These are phyloP conservation scores for Terrapene triunguis DNA, from an alignment of 2,113 vertebrate genomes.

Conservation along the genomic window DNA sequence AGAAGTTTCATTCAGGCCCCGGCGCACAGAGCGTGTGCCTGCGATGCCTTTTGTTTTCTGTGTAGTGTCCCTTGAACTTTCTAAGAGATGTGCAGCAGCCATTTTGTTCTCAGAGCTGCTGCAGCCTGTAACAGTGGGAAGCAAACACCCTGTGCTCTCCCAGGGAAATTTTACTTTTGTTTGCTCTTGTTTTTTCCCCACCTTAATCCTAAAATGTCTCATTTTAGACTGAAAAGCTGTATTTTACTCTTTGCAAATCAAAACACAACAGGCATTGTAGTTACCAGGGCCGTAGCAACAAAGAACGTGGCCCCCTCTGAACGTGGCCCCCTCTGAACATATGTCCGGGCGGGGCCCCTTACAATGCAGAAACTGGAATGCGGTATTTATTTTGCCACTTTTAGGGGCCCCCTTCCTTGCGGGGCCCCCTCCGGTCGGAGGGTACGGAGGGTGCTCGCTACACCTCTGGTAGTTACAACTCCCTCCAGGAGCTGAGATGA, in stretches of 20 bases:
- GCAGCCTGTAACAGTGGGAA: background rate
- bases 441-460: no score
- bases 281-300: background rate
- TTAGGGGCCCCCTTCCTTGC: no score
- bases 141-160: accelerated
- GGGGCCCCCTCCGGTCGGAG: no score
- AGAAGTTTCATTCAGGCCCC: background rate
- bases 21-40: accelerated
- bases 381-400: no score
- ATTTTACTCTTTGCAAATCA: background rate
- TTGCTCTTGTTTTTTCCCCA: background rate
- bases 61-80: accelerated
- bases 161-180: background rate
- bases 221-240: background rate
- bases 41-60: accelerated
- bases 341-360: no score
- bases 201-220: accelerated
- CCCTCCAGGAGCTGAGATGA: accelerated
- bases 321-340: no score
- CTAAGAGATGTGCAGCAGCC: background rate
- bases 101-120: accelerated
- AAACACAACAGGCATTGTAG: background rate
- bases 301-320: no score
- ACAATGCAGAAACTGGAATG: no score
- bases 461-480: background rate